These are phyloP conservation scores for Danio albolineatus DNA, from an alignment of 2,797 vertebrate genomes.

Conservation along the genomic window DNA sequence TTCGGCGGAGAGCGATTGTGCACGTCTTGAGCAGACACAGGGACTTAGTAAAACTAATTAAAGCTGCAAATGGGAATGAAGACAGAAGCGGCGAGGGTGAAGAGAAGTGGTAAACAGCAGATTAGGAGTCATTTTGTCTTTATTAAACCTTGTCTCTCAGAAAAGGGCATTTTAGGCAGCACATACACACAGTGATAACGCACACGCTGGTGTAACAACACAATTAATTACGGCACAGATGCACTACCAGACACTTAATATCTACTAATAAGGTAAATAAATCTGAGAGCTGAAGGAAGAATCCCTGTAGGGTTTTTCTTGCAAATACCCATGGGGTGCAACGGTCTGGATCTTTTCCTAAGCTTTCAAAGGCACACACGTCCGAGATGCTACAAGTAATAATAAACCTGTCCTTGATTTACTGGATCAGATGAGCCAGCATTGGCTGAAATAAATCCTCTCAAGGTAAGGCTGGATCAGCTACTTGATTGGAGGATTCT, in stretches of 20 bases:
- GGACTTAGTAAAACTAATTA: conserved; percentile 57
- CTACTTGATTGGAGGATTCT: conserved; percentile 15
- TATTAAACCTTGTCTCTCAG: conserved; percentile 50
- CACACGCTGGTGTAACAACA: conserved; percentile 23
- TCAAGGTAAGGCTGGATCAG: conserved; percentile 35
- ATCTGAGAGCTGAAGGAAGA: conserved; percentile 15
- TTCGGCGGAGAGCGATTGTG: conserved; percentile 9
- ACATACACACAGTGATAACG: conserved; percentile 9
- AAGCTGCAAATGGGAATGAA: conserved; percentile 53
- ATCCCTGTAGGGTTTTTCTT: not conserved
- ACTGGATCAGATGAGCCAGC: conserved; percentile 33
- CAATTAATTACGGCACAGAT: conserved; percentile 50
- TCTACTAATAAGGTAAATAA: conserved; percentile 45
- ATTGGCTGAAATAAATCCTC: conserved; percentile 37
- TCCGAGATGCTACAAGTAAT: conserved; percentile 34
- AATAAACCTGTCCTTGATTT: conserved; percentile 51
- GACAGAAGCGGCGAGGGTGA: conserved; percentile 46
- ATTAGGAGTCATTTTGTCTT: conserved; percentile 55
- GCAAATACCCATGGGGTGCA: conserved; percentile 2
- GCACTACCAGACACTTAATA: conserved; percentile 37
- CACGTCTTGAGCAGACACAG: conserved; percentile 15
- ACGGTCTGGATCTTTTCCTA: conserved; percentile 3
- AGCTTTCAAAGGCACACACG: conserved; percentile 14
- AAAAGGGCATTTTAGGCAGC: conserved; percentile 10
- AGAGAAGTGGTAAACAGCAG: conserved; percentile 52